Conservation (phyloP, 2,797 vertebrate genomes). For the Tapirus indicus region DNA sequence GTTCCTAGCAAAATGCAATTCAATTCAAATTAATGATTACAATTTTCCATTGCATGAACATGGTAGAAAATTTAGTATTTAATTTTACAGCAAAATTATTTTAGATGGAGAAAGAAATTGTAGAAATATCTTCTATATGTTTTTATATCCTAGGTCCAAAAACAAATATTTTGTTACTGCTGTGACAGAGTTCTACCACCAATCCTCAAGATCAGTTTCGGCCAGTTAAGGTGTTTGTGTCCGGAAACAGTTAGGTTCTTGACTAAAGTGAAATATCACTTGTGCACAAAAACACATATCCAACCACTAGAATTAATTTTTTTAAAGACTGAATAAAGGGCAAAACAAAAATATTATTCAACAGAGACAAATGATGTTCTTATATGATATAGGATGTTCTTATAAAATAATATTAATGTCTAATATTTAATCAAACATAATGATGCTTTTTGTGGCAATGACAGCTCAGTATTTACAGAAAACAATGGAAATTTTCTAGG, state of each 20-base stretch:
- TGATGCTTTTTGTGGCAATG: background rate
- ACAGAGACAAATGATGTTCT: background rate
- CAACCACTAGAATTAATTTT: background rate
- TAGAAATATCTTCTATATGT: background rate
- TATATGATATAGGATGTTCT: background rate
- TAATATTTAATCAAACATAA: background rate
- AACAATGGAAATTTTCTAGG: background rate
- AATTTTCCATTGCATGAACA: constrained; percentile 37
- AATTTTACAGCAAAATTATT: constrained; percentile 61
- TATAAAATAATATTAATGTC: background rate
- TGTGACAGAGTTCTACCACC: constrained; percentile 28
- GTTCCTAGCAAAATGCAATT: background rate
- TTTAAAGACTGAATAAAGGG: background rate
- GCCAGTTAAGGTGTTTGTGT: background rate
- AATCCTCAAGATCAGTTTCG: background rate
- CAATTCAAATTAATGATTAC: constrained; percentile 30
- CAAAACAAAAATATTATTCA: constrained; percentile 41
- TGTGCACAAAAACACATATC: background rate
- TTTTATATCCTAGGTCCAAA: background rate
- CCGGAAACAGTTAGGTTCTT: background rate
- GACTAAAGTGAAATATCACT: background rate
- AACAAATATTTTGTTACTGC: background rate
- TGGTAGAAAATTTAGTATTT: constrained; percentile 45
- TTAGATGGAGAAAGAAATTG: constrained; percentile 49
- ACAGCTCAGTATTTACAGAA: background rate